Evolutionary conservation across 2,888 invertebrate species (phyloP).

Genomic region (Apamea anceps): DNA sequence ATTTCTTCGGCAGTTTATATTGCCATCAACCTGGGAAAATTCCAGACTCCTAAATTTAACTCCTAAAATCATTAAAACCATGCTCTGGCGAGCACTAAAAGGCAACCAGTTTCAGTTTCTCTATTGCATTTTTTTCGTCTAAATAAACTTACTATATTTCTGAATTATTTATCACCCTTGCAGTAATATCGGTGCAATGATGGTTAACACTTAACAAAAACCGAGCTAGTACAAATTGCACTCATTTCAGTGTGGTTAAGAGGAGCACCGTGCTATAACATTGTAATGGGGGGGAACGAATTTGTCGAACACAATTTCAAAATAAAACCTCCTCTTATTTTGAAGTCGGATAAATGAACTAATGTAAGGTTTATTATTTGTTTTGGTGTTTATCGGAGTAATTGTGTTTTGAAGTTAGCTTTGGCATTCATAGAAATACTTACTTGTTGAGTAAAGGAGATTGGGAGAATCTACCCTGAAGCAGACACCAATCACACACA

Average conservation of each 20-base stretch:
- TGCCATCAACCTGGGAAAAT: too few relatives aligned
- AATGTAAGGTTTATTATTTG: background rate
- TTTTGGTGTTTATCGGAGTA: background rate
- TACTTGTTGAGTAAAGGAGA: background rate
- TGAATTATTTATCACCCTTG: conserved; percentile 3
- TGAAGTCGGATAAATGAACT: background rate
- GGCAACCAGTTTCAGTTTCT: background rate
- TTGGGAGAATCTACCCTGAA: background rate
- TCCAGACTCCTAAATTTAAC: background rate
- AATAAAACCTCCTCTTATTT: conserved; percentile 11
- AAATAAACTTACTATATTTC: background rate
- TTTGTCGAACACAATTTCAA: conserved; percentile 27
- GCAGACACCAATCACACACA: too few relatives aligned
- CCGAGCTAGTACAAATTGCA: conserved; percentile 42
- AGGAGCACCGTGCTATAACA: conserved; percentile 41
- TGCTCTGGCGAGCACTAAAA: background rate
- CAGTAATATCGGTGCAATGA: conserved; percentile 44
- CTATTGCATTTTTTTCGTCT: background rate
- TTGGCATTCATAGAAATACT: background rate
- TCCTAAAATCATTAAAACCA: background rate
- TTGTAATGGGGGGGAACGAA: conserved; percentile 30
- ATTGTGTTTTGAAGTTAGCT: background rate
- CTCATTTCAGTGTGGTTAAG: conserved; percentile 44
- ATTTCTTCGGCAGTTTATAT: too few relatives aligned
- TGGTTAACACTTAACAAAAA: conserved; percentile 46